Conservation (phyloP, 2,113 vertebrate species). For the Phaethornis superciliosus region DNA sequence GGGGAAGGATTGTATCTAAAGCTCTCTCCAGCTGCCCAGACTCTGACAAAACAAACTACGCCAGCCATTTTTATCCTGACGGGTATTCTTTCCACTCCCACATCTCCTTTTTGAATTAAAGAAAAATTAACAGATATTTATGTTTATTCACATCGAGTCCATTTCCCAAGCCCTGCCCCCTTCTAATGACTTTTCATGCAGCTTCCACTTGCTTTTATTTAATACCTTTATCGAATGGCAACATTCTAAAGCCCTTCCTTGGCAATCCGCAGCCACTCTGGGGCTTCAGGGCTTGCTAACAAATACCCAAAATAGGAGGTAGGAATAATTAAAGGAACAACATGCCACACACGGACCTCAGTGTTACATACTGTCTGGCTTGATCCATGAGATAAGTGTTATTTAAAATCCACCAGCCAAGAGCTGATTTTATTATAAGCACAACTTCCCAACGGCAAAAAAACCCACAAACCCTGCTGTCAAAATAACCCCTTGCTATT, state of each 20-base stretch:
- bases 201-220: neutral
- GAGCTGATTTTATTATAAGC: neutral
- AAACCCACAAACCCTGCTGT: too few species aligned
- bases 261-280: neutral
- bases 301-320: neutral
- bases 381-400: constrained; percentile 26
- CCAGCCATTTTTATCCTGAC: neutral
- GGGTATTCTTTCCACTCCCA: neutral
- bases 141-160: neutral
- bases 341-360: neutral
- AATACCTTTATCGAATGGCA: rapidly evolving
- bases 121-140: neutral
- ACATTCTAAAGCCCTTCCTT: neutral
- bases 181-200: neutral
- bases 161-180: neutral
- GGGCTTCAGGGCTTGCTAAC: neutral
- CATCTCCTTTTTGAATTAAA: neutral
- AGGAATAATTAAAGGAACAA: neutral
- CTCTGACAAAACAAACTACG: neutral
- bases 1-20: neutral
- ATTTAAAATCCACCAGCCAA: constrained; percentile 22
- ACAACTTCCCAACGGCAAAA: neutral
- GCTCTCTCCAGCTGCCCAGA: neutral
- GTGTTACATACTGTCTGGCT: neutral
- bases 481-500: neutral